Percentiles rank a stretch among this genome's conserved stretches.
Evolutionary conservation across 2,113 vertebrate genomes (phyloP).

Genomic region (Daphoenositta chrysoptera): DNA sequence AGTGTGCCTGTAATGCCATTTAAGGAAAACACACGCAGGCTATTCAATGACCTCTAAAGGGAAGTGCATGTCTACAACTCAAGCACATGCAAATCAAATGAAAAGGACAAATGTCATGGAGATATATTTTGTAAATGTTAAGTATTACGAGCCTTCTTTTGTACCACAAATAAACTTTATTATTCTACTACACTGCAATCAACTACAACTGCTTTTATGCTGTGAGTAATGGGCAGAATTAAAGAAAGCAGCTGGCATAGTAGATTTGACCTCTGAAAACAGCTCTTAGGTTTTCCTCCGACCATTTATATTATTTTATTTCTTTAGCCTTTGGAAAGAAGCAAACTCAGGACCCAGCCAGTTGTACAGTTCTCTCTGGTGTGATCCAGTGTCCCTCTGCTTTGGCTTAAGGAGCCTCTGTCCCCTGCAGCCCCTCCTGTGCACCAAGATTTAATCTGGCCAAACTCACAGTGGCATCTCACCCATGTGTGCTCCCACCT

Average conservation of each 20-base stretch:
- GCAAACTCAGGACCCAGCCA: neutral
- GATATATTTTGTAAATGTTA: neutral
- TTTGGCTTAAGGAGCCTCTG: neutral
- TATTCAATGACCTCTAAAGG: neutral
- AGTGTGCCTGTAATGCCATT: neutral
- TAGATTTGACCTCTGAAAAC: conserved; percentile 14
- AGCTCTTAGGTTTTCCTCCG: neutral
- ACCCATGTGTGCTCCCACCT: neutral
- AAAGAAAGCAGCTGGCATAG: neutral
- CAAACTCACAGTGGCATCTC: neutral
- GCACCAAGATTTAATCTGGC: neutral
- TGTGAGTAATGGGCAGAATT: neutral
- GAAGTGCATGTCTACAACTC: neutral
- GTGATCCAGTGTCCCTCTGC: neutral
- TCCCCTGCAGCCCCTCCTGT: neutral
- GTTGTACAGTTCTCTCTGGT: neutral
- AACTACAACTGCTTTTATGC: neutral
- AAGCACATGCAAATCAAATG: neutral
- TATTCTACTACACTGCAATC: neutral
- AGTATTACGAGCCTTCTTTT: neutral
- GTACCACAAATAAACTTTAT: conserved; percentile 14
- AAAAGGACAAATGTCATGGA: neutral
- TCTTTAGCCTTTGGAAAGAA: neutral
- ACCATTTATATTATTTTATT: neutral
- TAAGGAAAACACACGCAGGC: neutral